Conservation (phyloP, 2,797 vertebrate genomes). For the Pangasius djambal region DNA sequence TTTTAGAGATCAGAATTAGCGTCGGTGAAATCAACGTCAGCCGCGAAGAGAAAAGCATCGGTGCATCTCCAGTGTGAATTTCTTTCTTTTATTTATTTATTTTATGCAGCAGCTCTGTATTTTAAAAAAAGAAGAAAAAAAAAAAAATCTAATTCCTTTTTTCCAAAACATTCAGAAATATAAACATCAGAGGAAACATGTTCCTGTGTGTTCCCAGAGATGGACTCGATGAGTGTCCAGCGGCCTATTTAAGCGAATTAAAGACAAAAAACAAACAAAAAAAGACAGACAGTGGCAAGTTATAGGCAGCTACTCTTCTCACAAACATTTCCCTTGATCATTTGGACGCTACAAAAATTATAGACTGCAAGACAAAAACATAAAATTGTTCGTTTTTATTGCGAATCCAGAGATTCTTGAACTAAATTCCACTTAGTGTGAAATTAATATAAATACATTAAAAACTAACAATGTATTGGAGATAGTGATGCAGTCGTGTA, state of each 20-base stretch:
- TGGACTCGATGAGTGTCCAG: background rate
- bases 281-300: conserved; percentile 29
- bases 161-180: background rate
- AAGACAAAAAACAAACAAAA: background rate
- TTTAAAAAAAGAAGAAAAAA: background rate
- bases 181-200: background rate
- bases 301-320: conserved; percentile 13
- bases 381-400: conserved; percentile 72
- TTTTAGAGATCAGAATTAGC: background rate
- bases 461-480: conserved; percentile 64
- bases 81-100: background rate
- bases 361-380: conserved; percentile 64
- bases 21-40: background rate
- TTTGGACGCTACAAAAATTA: conserved; percentile 51
- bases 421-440: conserved; percentile 74
- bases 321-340: conserved; percentile 44
- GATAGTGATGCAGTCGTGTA: conserved; percentile 54
- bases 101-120: conserved; percentile 34
- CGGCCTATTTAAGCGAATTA: background rate
- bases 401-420: conserved; percentile 77
- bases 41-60: background rate
- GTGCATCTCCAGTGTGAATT: conserved; percentile 25
- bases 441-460: conserved; percentile 81
- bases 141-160: background rate
- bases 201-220: background rate